These are phyloP conservation scores for Gymnocephalus cernua DNA, from an alignment of 2,113 vertebrate genomes.

Conservation along the genomic window DNA sequence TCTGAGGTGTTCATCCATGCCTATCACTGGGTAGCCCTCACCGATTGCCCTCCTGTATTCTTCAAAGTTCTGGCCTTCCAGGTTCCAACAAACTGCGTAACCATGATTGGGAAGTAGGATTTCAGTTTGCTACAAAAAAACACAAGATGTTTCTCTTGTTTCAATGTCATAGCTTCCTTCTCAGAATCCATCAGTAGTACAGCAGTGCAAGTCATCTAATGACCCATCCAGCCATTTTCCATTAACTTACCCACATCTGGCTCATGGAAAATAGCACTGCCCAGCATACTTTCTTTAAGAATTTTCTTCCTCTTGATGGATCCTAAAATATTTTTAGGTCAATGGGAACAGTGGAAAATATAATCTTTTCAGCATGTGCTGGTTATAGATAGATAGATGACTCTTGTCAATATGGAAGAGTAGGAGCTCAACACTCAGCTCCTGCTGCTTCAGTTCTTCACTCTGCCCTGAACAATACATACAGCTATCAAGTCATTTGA, in stretches of 20 bases:
- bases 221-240: constrained; percentile 1
- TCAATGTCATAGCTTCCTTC: not conserved
- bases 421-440: not conserved
- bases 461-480: not conserved
- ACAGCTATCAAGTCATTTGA: constrained; percentile 22
- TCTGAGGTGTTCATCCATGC: not conserved
- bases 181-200: not conserved
- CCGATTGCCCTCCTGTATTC: not conserved
- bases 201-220: not conserved
- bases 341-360: not conserved
- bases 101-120: not conserved
- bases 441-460: not conserved
- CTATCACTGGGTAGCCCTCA: not conserved
- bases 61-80: not conserved
- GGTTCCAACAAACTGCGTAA: not conserved
- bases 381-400: not conserved
- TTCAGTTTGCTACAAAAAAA: not conserved
- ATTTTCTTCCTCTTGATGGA: not conserved
- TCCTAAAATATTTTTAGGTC: not conserved
- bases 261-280: not conserved
- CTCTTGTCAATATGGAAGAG: not conserved
- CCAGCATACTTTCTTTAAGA: not conserved
- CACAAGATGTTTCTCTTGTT: not conserved
- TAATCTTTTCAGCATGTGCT: not conserved
- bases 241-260: not conserved